Evolutionary conservation across 2,797 vertebrate genomes (phyloP), one percentile per base, ranked within the genome.

Genomic region (Sus cebifrons): DNA sequence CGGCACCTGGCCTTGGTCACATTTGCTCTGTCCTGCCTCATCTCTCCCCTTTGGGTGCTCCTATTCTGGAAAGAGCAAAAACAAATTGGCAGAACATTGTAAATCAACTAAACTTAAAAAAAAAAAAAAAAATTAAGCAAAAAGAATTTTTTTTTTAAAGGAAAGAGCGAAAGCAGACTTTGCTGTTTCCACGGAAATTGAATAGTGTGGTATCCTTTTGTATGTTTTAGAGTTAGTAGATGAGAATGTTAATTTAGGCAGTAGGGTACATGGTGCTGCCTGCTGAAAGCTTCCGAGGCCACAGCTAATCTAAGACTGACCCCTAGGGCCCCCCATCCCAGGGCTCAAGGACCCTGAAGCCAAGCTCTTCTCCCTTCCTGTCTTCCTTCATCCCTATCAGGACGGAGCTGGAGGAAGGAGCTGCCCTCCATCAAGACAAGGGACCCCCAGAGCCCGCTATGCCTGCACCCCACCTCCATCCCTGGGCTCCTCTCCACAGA

Each of bases 1-100:
- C 32, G 14, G 2, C 14, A 6, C 32, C 64, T 1, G 3, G 25
- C 21, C 0, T 12, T 36, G 56, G 5, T 32, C 18, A 3, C 17
- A 0, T 8, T 13, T 10, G n/a, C 13, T 20, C 64, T 10, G 44
- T 49, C 44, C 18, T 11, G 54, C n/a, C 84, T 40, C 5, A 1
- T 16, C 17, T 7, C 29, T 29, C 27, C 44, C 68, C 16, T 18
- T 10, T 1, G 9, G 21, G 60, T 15, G 2, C 27, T n/a, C 68
- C 32, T 18, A 12, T 29, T 3, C 23, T 36, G 36, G 36, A 36
- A 36, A 36, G 36, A 36, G 36, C 36, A 36, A 36, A 36, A 36
- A 36, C 36, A 36, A 36, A 36, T 36, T 36, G 44, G 44, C 44
- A 49, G 44, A 49, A 49, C 44, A 49, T 49, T 49, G 44, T 49